Base-by-base conservation (phyloP, 2,113 vertebrate genomes). In the Parus major region DNA sequence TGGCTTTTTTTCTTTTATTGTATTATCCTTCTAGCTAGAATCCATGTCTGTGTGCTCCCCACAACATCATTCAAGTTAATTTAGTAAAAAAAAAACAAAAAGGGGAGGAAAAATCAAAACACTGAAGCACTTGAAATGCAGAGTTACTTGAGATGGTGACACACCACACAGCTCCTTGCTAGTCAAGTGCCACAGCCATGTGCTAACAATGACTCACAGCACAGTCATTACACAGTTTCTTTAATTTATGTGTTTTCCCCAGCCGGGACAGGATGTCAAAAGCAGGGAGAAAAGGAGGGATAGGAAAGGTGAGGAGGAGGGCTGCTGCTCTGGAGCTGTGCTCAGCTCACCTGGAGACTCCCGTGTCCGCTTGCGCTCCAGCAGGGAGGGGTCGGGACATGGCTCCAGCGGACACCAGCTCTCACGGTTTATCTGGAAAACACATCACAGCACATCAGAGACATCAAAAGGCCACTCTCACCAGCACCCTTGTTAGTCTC, bases 341-440 rank as follows among this genome's bases (percentile, higher is more conserved):
- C 24, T 14, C 5, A 7, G 23, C 97, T 95, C 69, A 98, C 98
- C 98, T 96, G 97, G n/a, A 65, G 96, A 79, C 3, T 83, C 88
- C 28, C 21, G 92, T 0, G 92, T 90, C 57, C 86, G 88, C 14
- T 93, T 94, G 22, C 86, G 87, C 35, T 97, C 53, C 91, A 98
- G 69, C 13, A 98, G 92, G 23, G 97, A 94, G 8, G 97, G 63
- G 53, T 94, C 73, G 1, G 97, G 76, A 73, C 97, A 97, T 2
- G 98, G 97, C 73, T 98, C 97, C 71, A 98, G 83, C 0, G 98
- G 57, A 56, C 98, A 98, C 98, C 98, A 98, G 69, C 87, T 98
- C 57, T 97, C 98, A 5, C 93, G 97, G 73, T 98, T 98, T 85
- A 98, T 98, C 98, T 98, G 96, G 12, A 97, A 95, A 86, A 82